phyloP scores from a whole-genome alignment of 2,888 invertebrate species.

The Melinopterus prodromus region DNA sequence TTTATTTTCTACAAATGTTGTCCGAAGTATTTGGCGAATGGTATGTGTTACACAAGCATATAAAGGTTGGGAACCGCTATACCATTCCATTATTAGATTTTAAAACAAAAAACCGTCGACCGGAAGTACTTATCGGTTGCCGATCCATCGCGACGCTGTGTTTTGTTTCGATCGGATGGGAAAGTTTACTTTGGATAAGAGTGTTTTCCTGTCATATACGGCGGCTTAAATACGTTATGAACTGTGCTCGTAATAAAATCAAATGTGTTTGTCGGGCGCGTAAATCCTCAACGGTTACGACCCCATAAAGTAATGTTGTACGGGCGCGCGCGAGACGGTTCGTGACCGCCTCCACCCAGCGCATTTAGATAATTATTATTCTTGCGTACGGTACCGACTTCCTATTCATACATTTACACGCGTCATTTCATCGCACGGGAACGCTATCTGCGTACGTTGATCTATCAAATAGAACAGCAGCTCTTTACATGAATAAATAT shows the following conservation, averaged over 20 bases:
- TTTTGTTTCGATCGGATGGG: slow-evolving; percentile 36
- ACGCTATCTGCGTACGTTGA: not conserved
- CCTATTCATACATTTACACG: not conserved
- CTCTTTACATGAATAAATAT: not conserved
- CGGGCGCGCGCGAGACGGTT: not conserved
- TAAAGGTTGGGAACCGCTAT: no score
- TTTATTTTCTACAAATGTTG: no score
- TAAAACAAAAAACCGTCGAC: not conserved
- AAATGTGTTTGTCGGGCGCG: slow-evolving; percentile 28
- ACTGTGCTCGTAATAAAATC: slow-evolving; percentile 31
- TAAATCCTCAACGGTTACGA: slow-evolving; percentile 22
- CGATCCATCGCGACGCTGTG: slow-evolving; percentile 6
- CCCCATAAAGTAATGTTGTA: not conserved
- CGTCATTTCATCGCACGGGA: not conserved
- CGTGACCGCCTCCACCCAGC: not conserved
- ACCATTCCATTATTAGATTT: not conserved
- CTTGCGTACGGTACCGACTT: not conserved
- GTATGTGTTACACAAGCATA: no score
- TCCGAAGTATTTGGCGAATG: no score
- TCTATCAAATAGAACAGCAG: not conserved
- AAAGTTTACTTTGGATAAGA: slow-evolving; percentile 39
- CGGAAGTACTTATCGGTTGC: no score
- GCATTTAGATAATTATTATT: not conserved
- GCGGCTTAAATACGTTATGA: slow-evolving; percentile 32
- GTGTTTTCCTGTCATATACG: slow-evolving; percentile 36